phyloP scores from a whole-genome alignment of 2,797 vertebrate species.

The Onychomys leucogaster region DNA sequence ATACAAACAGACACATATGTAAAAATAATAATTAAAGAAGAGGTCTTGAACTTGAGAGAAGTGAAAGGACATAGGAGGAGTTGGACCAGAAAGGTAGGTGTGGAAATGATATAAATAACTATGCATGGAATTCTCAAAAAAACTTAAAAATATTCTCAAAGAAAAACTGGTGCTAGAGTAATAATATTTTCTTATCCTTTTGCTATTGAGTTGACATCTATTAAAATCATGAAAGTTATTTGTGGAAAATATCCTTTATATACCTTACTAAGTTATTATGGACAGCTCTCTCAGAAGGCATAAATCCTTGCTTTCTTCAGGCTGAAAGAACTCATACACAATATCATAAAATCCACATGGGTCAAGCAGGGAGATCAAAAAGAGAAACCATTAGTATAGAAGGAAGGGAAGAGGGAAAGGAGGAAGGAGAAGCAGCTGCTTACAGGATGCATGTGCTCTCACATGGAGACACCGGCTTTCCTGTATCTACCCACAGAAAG shows the following conservation, averaged over 20 bases:
- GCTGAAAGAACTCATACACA: neutral
- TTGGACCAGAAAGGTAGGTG: neutral
- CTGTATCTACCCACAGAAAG: neutral
- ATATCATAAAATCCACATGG: neutral
- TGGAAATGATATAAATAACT: neutral
- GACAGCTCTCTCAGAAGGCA: neutral
- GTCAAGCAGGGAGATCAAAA: neutral
- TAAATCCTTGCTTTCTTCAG: neutral
- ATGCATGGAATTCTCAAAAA: neutral
- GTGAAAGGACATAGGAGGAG: neutral
- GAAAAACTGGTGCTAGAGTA: neutral
- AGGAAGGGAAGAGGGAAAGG: neutral
- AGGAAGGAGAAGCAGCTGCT: neutral
- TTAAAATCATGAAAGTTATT: constrained; percentile 16
- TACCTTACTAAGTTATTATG: neutral
- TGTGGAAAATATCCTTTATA: neutral
- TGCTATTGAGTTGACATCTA: constrained; percentile 14
- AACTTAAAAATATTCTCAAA: neutral
- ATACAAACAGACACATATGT: neutral
- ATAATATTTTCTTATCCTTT: constrained; percentile 3
- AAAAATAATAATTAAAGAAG: neutral
- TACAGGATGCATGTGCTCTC: neutral
- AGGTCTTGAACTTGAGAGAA: neutral
- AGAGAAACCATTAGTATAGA: neutral
- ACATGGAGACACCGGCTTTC: neutral